Conservation (phyloP, 2,113 vertebrate species). For the Alosa alosa region DNA sequence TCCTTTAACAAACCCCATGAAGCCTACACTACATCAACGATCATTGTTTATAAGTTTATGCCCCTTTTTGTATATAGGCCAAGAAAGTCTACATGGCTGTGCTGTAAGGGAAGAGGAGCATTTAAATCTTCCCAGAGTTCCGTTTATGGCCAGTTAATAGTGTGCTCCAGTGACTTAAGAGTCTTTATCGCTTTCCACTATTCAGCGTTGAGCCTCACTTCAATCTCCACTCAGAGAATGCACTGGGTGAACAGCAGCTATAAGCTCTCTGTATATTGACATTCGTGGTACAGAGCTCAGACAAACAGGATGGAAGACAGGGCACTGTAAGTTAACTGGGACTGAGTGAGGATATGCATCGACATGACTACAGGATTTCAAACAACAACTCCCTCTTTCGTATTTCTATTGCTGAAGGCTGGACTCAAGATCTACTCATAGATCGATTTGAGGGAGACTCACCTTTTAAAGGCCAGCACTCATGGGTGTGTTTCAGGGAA, state of each 20-base stretch:
- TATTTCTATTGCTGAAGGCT: background rate
- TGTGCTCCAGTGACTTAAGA: slow-evolving; percentile 4
- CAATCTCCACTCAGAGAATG: background rate
- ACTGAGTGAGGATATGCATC: background rate
- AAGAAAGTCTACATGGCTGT: background rate
- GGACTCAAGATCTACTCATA: background rate
- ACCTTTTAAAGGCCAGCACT: background rate
- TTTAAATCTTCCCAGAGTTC: background rate
- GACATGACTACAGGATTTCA: background rate
- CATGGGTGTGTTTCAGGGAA: background rate
- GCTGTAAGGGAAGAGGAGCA: background rate
- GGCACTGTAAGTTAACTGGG: background rate
- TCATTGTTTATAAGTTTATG: background rate
- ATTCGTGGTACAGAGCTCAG: background rate
- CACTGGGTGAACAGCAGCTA: background rate
- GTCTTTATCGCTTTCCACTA: background rate
- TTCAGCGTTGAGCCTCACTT: slow-evolving; percentile 35
- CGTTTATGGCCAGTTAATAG: background rate
- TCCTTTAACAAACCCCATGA: background rate
- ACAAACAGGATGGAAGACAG: background rate
- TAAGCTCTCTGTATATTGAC: background rate
- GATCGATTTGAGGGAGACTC: background rate
- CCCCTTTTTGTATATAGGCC: background rate
- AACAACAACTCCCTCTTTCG: background rate
- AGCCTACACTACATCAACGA: background rate